Evolutionary conservation across 2,797 vertebrate genomes (phyloP), one percentile per base, ranked within the genome.

Genomic region (Setipinna tenuifilis): DNA sequence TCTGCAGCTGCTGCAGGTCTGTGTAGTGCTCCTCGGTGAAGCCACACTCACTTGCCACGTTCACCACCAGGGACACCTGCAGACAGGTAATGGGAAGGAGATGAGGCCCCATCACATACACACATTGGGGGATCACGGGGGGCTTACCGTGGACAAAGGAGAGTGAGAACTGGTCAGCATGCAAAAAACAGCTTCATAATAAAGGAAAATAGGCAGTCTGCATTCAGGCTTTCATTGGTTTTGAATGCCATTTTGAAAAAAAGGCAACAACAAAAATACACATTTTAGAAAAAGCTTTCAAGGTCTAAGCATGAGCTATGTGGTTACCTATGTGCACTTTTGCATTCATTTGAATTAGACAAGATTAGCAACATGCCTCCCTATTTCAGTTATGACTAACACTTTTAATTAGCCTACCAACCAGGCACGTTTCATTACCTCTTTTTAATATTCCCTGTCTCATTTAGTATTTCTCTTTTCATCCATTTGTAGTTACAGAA

Each of bases 11-110:
- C 92, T 99, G 98, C 59, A 99, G 93, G 50, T 96, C 96, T 82
- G 90, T 94, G 93, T 99, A 99, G 94, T 99, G 97, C 17, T 95
- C 95, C 9, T 98, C 97, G 0, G 98, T 99, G 92, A 95, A 98
- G 48, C 98, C 98, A 23, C 98, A 99, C 48, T 99, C 97, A 0
- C 98, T 99, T 17, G 98, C 98, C 83, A 99, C 97, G 0, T 99
- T 99, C 87, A 99, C 98, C 87, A 97, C 98, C 91, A 99, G 92
- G 0, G 98, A 97, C n/a, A 98, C 97, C 98, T 99, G 86, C 80
- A 88, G 35, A 2, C 83, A 89, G 0, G 54, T 59, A 19, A 59
- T 17, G 19, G 58, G 1, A 19, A n/a, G 16, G 58, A 21, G 16
- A 19, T 21, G 3, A 6, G 50, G 50, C 14, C 14, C 14, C 10